These are phyloP conservation scores for Paradoxurus hermaphroditus DNA, from an alignment of 2,113 vertebrate species.

Conservation along the genomic window DNA sequence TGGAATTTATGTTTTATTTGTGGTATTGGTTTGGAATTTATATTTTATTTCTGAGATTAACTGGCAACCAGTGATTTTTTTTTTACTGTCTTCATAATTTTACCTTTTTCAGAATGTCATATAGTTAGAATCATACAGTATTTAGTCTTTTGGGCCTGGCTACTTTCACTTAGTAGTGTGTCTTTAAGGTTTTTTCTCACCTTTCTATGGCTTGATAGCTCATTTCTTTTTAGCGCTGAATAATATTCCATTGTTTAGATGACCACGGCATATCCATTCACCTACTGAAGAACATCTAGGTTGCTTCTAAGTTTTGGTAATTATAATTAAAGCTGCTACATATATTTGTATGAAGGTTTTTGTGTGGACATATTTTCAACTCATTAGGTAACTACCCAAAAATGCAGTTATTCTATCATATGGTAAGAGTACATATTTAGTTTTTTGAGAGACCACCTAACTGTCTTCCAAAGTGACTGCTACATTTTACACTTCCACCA, in stretches of 20 bases:
- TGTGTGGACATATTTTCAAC: neutral
- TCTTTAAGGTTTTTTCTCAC: too few species aligned
- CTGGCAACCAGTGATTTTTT: neutral
- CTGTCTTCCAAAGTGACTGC: neutral
- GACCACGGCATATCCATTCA: too few species aligned
- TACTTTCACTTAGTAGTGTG: neutral
- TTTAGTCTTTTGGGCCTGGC: neutral
- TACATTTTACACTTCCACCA: neutral
- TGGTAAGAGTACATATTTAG: neutral
- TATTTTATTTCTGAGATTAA: neutral
- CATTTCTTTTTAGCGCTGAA: too few species aligned
- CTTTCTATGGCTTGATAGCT: too few species aligned
- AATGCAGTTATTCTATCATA: neutral
- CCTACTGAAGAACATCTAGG: too few species aligned
- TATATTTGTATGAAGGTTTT: neutral
- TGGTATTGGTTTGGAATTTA: too few species aligned
- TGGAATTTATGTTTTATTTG: neutral
- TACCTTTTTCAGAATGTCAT: neutral
- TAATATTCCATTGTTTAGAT: too few species aligned
- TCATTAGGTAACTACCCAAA: neutral
- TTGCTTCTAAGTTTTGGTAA: too few species aligned
- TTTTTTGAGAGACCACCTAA: neutral
- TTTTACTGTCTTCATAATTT: neutral
- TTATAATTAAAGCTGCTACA: too few species aligned
- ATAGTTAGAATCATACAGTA: neutral